Percentiles rank a stretch among this genome's conserved stretches.
These are phyloP conservation scores for Andinoacara biseriatus DNA, from an alignment of 2,113 vertebrate genomes.

Conservation along the genomic window DNA sequence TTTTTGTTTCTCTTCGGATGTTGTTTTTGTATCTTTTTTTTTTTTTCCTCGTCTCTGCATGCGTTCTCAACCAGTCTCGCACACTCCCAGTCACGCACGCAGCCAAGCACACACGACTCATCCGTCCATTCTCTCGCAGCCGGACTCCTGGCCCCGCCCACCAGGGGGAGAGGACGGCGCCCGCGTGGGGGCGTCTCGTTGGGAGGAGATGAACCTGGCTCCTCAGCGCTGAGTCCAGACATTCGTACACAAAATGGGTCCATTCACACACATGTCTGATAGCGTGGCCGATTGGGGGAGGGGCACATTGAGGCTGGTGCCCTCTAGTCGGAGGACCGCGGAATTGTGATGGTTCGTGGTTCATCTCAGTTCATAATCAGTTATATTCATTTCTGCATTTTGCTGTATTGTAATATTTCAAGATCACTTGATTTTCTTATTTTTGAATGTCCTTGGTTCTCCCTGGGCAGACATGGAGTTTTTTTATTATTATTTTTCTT, in stretches of 20 bases:
- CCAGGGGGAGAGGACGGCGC: constrained; percentile 42
- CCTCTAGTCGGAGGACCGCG: constrained; percentile 88
- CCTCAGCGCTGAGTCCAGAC: constrained; percentile 88
- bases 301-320: constrained; percentile 81
- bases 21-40: constrained; percentile 52
- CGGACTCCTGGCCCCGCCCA: constrained; percentile 80
- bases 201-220: constrained; percentile 89
- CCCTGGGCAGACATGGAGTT: constrained; percentile 67
- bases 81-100: constrained; percentile 77
- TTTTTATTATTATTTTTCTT: constrained; percentile 49
- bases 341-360: constrained; percentile 83
- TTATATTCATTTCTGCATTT: constrained; percentile 63
- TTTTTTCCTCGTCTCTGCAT: constrained; percentile 79
- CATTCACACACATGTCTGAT: constrained; percentile 91
- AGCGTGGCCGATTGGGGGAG: constrained; percentile 87
- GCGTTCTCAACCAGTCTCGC: constrained; percentile 88
- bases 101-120: constrained; percentile 86
- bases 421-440: constrained; percentile 81
- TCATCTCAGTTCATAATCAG: constrained; percentile 77
- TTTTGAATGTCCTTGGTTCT: constrained; percentile 80
- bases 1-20: constrained; percentile 76
- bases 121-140: constrained; percentile 86
- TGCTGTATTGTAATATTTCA: constrained; percentile 66
- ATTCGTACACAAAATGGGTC: constrained; percentile 89
- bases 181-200: constrained; percentile 80